phyloP scores from a whole-genome alignment of 2,888 invertebrate genomes.

The Tachina grossa region DNA sequence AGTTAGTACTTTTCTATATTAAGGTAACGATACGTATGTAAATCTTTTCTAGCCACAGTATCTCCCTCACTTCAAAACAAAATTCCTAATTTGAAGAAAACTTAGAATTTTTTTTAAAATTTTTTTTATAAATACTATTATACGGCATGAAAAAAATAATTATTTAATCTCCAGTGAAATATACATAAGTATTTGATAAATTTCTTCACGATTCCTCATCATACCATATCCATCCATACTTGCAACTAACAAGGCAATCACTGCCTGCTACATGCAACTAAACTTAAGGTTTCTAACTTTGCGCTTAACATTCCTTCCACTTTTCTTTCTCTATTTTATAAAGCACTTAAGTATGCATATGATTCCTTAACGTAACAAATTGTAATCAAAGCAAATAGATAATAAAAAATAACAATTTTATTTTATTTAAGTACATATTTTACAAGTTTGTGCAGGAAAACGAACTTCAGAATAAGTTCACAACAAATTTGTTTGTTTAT shows the following conservation, averaged over 20 bases:
- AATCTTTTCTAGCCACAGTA: no score
- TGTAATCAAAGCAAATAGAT: constrained; percentile 13
- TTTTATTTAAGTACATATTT: constrained; percentile 33
- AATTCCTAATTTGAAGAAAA: no score
- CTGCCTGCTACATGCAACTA: not conserved
- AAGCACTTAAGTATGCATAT: not conserved
- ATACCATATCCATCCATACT: not conserved
- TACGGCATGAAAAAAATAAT: no score
- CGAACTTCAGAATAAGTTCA: constrained; percentile 30
- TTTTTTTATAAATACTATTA: no score
- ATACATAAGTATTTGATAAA: no score
- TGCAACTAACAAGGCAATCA: not conserved
- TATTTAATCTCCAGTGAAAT: no score
- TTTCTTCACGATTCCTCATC: not conserved
- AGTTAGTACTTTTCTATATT: no score
- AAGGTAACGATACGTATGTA: no score
- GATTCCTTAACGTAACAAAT: constrained; percentile 32
- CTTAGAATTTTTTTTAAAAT: no score
- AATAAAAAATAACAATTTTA: constrained; percentile 18
- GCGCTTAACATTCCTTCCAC: not conserved
- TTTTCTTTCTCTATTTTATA: not conserved
- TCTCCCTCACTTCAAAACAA: no score
- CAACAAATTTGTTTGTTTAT: constrained; percentile 47
- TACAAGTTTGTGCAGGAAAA: constrained; percentile 21
- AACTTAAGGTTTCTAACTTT: not conserved